These are phyloP conservation scores for Branchipolynoe longqiensis DNA, from an alignment of 2,888 invertebrate genomes.

Conservation along the genomic window DNA sequence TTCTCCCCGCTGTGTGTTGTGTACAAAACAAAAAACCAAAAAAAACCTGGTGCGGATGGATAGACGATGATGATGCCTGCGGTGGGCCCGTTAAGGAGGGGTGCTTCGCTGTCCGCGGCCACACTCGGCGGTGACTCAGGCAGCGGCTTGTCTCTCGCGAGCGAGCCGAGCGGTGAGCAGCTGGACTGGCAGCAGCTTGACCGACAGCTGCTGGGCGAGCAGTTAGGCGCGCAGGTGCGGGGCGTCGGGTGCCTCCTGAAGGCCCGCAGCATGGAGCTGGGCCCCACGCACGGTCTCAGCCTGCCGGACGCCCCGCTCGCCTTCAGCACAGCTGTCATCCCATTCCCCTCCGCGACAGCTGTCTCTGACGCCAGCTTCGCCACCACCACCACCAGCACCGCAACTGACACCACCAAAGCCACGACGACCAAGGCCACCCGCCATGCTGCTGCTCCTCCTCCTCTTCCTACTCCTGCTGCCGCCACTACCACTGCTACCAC, in stretches of 20 bases:
- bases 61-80: not conserved
- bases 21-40: too few species aligned
- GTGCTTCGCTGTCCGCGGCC: conserved; percentile 27
- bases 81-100: not conserved
- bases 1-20: conserved; percentile 26
- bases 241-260: not conserved
- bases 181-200: not conserved
- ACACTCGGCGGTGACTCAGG: conserved; percentile 20
- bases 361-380: not conserved
- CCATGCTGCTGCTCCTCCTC: not conserved
- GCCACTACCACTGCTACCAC: not conserved
- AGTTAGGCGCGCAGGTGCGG: too few species aligned
- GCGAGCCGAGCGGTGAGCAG: not conserved
- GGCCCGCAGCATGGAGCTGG: conserved; percentile 46
- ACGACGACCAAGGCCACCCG: not conserved
- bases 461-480: not conserved
- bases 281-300: not conserved
- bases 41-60: too few species aligned
- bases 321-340: not conserved
- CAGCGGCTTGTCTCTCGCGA: conserved; percentile 42
- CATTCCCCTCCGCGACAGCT: not conserved
- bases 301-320: not conserved
- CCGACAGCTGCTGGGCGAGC: conserved; percentile 10
- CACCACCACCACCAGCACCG: not conserved
- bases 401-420: not conserved